Evolutionary conservation across 2,113 vertebrate species (phyloP), one percentile per base, ranked within the genome.

Genomic region (Toxotes chatareus): DNA sequence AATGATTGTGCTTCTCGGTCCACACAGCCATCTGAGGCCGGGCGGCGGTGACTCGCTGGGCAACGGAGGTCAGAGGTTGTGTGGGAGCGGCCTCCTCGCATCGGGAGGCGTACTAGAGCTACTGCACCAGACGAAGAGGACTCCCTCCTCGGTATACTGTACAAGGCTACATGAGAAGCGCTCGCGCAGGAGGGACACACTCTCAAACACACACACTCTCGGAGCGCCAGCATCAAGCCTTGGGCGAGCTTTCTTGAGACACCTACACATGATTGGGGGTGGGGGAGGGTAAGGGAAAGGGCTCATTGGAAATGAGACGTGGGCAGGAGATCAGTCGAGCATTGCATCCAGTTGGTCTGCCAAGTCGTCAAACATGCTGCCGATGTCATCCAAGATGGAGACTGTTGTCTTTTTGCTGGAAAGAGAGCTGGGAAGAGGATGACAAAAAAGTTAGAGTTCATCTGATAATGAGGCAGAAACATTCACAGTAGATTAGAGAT

Each of bases 301-400:
- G 51, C 34, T 64, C 32, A 73, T 23, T 31, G 44, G 46, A 55
- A 70, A 69, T 31, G 53, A 75, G 70, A 42, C 19, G 38, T 21
- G 42, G 78, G 85, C 55, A 7, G 68, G 47, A 66, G 74, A 79
- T 94, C 93, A 94, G 91, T 94, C 93, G 7, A 94, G 89, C 93
- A 94, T 94, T 2, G 93, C 93, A 36, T 94, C 93, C 89, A 94
- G 84, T 64, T 94, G 93, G 82, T 94, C 93, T 16, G 93, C 92
- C 88, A 94, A 84, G 86, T 94, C 93, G 57, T 94, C 93, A 71
- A 94, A 94, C 93, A 94, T 94, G 91, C 89, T 94, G 88, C 93
- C 93, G 76, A 94, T 94, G 91, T 94, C 93, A 4, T 94, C 93
- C 91, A 94, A 84, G 84, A 94, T 94, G 88, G 93, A 94, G 62